Conservation (phyloP, 2,113 vertebrate species). For the Rattus rattus region DNA sequence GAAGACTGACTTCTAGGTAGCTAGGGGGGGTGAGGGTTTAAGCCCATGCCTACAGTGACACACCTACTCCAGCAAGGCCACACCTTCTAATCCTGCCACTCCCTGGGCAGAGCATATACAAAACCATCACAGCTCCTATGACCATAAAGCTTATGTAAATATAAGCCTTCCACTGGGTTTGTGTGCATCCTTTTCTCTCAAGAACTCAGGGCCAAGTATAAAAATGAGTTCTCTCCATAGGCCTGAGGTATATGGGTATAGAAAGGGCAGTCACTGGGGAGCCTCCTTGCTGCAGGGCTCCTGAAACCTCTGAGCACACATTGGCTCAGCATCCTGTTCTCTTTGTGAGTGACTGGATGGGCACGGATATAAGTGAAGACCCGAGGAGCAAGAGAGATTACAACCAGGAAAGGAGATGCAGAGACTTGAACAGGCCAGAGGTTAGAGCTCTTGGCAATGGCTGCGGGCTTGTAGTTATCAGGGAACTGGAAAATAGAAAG, state of each 20-base stretch:
- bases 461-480: neutral
- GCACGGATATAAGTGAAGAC: neutral
- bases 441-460: neutral
- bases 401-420: neutral
- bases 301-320: neutral
- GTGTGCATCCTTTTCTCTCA: neutral
- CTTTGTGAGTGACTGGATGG: neutral
- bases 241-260: neutral
- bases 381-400: neutral
- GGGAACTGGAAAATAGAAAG: neutral
- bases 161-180: neutral
- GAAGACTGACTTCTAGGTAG: no score
- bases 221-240: neutral
- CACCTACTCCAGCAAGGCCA: no score
- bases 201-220: constrained; percentile 4
- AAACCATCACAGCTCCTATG: neutral
- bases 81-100: no score
- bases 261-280: neutral
- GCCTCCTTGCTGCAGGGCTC: neutral
- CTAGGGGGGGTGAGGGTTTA: no score
- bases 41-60: no score
- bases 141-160: neutral
- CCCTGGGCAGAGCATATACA: no score
- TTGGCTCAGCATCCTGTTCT: neutral
- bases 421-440: neutral